A percentile compares a stretch with the other conserved stretches of the same genome.
Conservation (phyloP, 2,113 vertebrate species). For the Lasiurus cinereus region DNA sequence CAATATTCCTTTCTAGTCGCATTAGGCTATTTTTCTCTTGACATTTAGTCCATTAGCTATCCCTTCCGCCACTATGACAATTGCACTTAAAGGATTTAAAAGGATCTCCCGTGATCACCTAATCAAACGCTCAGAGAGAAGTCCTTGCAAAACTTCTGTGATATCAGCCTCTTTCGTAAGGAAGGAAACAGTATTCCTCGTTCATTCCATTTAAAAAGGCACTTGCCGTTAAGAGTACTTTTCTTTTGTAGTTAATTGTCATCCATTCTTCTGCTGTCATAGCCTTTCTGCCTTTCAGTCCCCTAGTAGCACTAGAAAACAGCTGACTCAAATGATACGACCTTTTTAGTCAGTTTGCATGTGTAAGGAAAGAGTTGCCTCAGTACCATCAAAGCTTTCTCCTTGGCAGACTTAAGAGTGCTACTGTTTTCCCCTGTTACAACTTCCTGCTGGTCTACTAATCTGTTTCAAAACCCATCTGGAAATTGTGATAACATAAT, state of each 20-base stretch:
- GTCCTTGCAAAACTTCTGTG: neutral
- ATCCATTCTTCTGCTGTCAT: neutral
- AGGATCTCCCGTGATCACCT: neutral
- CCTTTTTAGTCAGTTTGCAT: neutral
- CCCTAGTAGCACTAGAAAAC: neutral
- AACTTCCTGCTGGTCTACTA: neutral
- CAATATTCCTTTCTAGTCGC: neutral
- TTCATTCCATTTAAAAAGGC: constrained; percentile 3
- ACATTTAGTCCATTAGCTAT: neutral
- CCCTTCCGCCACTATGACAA: neutral
- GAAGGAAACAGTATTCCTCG: neutral
- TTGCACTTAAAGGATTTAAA: constrained; percentile 1
- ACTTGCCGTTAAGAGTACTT: neutral
- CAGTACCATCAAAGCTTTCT: neutral
- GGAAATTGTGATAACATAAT: neutral
- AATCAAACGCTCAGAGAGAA: neutral
- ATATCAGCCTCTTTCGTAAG: neutral
- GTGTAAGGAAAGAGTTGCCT: neutral
- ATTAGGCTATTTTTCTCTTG: neutral
- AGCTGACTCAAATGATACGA: neutral
- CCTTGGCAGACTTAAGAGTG: neutral
- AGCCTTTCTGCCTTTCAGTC: neutral
- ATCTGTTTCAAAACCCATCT: neutral
- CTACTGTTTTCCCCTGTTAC: neutral
- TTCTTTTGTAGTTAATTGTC: neutral